Conservation (phyloP, 2,113 vertebrate genomes). For the Amphilophus citrinellus region DNA sequence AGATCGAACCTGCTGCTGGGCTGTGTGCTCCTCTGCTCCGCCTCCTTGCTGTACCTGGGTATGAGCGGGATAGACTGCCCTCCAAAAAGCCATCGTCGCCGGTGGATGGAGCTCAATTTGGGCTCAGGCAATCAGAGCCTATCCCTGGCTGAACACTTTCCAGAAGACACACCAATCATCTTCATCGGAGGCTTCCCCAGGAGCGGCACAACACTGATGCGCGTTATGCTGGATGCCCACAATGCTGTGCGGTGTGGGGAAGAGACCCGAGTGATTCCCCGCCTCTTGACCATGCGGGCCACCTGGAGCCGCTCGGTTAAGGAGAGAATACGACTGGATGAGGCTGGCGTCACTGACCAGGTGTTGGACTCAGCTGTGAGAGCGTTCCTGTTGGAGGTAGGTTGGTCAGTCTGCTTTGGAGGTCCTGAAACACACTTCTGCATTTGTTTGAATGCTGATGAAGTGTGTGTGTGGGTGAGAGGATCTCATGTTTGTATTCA, state of each 20-base stretch:
- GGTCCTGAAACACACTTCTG: not conserved
- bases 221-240: conserved; percentile 94
- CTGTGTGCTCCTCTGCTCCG: conserved; percentile 88
- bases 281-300: conserved; percentile 90
- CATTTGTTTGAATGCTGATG: not conserved
- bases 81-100: conserved; percentile 85
- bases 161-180: conserved; percentile 92
- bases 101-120: conserved; percentile 63
- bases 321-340: conserved; percentile 91
- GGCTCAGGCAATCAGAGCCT: conserved; percentile 60
- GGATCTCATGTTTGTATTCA: not conserved
- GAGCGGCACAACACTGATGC: conserved; percentile 93
- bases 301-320: conserved; percentile 94
- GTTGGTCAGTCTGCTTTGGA: not conserved
- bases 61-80: conserved; percentile 91
- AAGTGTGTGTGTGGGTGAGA: not conserved
- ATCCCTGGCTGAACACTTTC: conserved; percentile 65
- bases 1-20: conserved; percentile 83
- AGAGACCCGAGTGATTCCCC: conserved; percentile 92
- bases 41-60: conserved; percentile 90
- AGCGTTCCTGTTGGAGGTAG: conserved; percentile 84
- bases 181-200: conserved; percentile 94
- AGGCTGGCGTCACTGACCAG: conserved; percentile 93
- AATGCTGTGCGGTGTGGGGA: conserved; percentile 89
- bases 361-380: conserved; percentile 92